Base-by-base conservation (phyloP, 2,888 invertebrate species). In the Meta bourneti region DNA sequence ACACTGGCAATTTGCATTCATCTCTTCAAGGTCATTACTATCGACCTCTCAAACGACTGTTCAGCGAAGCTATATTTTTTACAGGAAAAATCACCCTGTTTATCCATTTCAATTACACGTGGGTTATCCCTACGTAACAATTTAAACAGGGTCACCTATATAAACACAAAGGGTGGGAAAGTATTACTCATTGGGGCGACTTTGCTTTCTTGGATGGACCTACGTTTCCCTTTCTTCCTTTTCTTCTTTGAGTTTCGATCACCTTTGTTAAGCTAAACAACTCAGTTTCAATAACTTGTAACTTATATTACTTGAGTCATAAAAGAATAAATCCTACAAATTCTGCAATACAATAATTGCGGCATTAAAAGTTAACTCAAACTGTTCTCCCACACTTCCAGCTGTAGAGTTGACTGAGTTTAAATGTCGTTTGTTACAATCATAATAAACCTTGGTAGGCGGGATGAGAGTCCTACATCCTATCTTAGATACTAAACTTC, bases 131-230 rank as follows among this genome's bases (percentile, higher is more conserved):
- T 75, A 61, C 34, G 74, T 54, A 75, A 72, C 75, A 61, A 79
- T 87, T 87, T 79, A 48, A 87, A 87, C 79, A 87, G 79, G 87
- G 79, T 87, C 87, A 87, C 87, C 87, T 80, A 87, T 80, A 87
- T 87, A 77, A 48, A 87, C 69, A 54, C 77, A 87, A 87, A 16
- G 34, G 79, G 52, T 87, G 87, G 51, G 71, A 87, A 72, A 71
- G 79, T 87, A 52, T 87, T 87, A 87, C 71, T 87, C 87, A 87
- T 87, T 87, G 34, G 52, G 87, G 87, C 54, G 79, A 70, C 70
- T 16, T 78, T 49, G 70, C 20, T 78, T 71, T 13, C 13, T 70
- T 13, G 19, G 72, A 79, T 80, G 71, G 54, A 87, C 54, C 52
- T 54, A 87, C 80, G 34, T 69, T 34, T 87, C 79, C 70, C 70